Evolutionary conservation across 1,140 invertebrate species (phyloP), one percentile per base, ranked within the genome.

Genomic region (Caenorhabditis tropicalis): DNA sequence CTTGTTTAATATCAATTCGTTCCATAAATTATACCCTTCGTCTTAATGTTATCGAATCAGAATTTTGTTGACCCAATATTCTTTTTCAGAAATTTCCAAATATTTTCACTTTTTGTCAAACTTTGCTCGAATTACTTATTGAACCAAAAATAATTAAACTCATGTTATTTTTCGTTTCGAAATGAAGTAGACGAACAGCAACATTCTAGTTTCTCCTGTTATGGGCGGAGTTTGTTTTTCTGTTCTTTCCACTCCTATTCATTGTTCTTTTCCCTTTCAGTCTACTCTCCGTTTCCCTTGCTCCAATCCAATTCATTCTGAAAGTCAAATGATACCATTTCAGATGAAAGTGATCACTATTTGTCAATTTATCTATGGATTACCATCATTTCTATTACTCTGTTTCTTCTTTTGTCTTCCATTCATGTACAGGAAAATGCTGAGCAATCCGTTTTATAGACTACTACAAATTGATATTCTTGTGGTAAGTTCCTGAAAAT

Each of bases 381-480:
- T 74, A 21, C 65, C 65, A 1, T 74, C 65, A 29, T 46, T 74
- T 12, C 33, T 39, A 33, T 31, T 74, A 15, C 12, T 74, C 16
- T 21, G 19, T 21, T 74, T 74, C 10, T 74, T 74, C 65, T 74
- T 74, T 15, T 5, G 12, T 15, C 12, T 74, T 12, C 33, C 36
- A 43, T 46, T 74, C n/a, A n/a, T 21, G 10, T 39, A 43, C n/a
- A 39, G 36, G 15, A 43, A 74, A 24, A n/a, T 21, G 19, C 27
- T 74, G n/a, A 74, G 65, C 36, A 74, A 43, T 43, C 33, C 65
- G 12, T 74, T 74, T 9, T 74, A 74, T 74, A 39, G 36, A 74
- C 12, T 74, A 19, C 5, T 74, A 19, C 65, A 74, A 43, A 43
- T 74, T 19, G 65, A 74, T 46, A 43, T 74, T 27, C 10, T 74